phyloP scores from a whole-genome alignment of 2,113 vertebrate genomes.

The Thunnus thynnus region DNA sequence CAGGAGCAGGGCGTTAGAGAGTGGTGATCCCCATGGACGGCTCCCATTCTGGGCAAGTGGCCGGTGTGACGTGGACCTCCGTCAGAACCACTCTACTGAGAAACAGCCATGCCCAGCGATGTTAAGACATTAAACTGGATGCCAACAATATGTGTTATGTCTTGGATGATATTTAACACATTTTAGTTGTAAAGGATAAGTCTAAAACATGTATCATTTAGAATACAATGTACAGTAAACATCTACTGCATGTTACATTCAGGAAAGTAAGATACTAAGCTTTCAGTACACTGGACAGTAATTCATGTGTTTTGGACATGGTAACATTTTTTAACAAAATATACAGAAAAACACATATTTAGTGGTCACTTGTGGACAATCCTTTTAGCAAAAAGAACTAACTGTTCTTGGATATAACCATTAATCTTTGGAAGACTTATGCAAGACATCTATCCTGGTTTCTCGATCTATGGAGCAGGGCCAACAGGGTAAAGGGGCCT shows the following conservation, averaged over 20 bases:
- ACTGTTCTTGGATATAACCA: background rate
- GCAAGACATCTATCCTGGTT: background rate
- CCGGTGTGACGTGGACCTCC: conserved; percentile 86
- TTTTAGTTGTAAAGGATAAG: background rate
- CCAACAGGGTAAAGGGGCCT: background rate
- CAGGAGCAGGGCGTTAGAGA: conserved; percentile 80
- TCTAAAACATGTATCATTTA: background rate
- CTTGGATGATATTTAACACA: background rate
- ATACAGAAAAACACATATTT: background rate
- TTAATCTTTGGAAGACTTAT: background rate
- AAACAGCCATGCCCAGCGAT: conserved; percentile 74
- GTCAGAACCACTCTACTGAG: conserved; percentile 88
- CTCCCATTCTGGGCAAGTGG: conserved; percentile 88
- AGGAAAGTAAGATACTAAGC: background rate
- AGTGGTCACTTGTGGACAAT: background rate
- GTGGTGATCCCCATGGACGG: conserved; percentile 88
- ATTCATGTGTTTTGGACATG: background rate
- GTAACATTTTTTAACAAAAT: background rate
- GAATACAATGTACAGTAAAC: background rate
- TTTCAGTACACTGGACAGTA: too few species aligned
- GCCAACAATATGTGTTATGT: background rate
- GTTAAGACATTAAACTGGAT: conserved; percentile 60
- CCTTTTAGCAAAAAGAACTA: background rate
- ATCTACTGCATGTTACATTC: background rate
- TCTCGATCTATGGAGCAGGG: background rate